Conservation (phyloP, 2,797 vertebrate species). For the Alectoris magna region DNA sequence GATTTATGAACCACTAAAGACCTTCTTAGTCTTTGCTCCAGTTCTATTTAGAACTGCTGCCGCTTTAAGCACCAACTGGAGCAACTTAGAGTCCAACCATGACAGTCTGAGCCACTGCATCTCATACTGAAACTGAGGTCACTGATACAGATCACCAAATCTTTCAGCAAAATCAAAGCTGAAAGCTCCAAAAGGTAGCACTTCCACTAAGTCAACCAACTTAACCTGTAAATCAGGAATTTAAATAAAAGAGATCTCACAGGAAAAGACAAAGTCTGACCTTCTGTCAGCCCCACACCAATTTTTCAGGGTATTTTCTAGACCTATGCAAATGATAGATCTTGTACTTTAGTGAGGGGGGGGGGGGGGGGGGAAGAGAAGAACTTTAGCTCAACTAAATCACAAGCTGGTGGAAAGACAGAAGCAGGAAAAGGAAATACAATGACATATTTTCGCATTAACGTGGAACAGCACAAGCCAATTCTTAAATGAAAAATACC, state of each 20-base stretch:
- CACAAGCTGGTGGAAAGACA: neutral
- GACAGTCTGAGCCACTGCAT: neutral
- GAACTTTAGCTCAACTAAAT: neutral
- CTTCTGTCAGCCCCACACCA: neutral
- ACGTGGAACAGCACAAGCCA: neutral
- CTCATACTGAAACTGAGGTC: neutral
- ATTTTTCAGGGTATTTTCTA: neutral
- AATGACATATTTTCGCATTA: neutral
- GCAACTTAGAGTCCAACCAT: neutral
- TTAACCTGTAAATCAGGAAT: neutral
- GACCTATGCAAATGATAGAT: neutral
- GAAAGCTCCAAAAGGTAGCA: constrained; percentile 15
- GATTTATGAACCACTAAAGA: neutral
- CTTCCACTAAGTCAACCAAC: neutral
- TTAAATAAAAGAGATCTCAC: neutral
- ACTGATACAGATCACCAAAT: neutral
- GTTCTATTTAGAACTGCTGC: neutral
- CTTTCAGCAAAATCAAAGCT: neutral
- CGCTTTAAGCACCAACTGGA: neutral
- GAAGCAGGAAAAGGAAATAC: neutral
- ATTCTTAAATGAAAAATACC: neutral
- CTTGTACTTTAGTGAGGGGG: neutral
- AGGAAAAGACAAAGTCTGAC: neutral
- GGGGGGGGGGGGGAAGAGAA: no score
- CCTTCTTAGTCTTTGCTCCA: neutral